phyloP scores from a whole-genome alignment of 2,797 vertebrate species.

The Momotus momota region DNA sequence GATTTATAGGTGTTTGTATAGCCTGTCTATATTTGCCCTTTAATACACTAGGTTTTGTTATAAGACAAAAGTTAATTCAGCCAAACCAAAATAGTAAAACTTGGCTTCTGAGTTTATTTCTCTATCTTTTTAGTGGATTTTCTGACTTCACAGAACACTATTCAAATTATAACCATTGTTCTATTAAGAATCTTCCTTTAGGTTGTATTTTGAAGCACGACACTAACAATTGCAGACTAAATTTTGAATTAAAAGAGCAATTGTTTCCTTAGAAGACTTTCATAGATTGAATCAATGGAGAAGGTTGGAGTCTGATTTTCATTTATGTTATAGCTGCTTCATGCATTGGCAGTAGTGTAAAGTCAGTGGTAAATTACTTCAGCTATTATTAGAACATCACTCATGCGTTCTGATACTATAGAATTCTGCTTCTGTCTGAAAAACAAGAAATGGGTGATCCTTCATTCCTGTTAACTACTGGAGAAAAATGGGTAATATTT shows the following conservation, averaged over 20 bases:
- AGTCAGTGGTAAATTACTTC: background rate
- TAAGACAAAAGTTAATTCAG: background rate
- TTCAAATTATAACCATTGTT: background rate
- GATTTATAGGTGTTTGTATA: background rate
- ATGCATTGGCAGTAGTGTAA: background rate
- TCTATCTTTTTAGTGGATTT: background rate
- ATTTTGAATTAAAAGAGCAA: background rate
- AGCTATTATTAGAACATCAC: background rate
- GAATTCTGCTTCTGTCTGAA: background rate
- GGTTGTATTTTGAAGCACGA: background rate
- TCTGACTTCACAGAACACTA: background rate
- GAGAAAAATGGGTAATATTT: background rate
- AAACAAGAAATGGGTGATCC: background rate
- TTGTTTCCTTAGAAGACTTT: background rate
- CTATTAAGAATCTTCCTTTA: background rate
- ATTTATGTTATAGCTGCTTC: background rate
- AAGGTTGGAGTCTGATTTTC: background rate
- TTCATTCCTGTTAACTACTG: background rate
- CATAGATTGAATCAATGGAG: background rate
- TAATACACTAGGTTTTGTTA: rapidly evolving
- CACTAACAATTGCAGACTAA: background rate
- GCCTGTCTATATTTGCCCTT: background rate
- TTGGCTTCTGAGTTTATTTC: background rate
- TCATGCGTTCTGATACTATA: background rate
- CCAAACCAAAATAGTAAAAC: background rate